These are phyloP conservation scores for Stenodema calcarata DNA, from an alignment of 2,888 invertebrate species.

Conservation along the genomic window DNA sequence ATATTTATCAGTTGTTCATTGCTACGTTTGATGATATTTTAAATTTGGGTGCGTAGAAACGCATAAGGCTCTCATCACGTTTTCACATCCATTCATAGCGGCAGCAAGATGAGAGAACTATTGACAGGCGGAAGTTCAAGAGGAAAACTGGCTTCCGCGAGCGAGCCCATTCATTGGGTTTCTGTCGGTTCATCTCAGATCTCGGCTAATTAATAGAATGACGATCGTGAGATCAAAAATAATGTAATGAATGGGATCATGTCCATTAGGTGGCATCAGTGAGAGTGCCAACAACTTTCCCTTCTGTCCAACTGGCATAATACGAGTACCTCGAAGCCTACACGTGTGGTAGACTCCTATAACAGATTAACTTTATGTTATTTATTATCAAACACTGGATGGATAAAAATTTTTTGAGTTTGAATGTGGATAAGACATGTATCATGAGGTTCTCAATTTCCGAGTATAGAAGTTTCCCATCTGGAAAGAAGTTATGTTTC, in stretches of 20 bases:
- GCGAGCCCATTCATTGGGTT: background rate
- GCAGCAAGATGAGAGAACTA: background rate
- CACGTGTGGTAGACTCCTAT: too few relatives aligned
- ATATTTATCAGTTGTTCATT: too few relatives aligned
- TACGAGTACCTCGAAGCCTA: background rate
- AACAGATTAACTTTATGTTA: too few relatives aligned
- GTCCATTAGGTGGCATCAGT: background rate
- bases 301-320: background rate
- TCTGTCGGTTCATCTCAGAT: background rate
- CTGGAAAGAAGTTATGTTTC: too few relatives aligned
- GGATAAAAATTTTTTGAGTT: too few relatives aligned
- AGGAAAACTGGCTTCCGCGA: background rate
- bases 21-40: too few relatives aligned
- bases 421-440: too few relatives aligned
- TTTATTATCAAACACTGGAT: too few relatives aligned
- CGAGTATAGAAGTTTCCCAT: too few relatives aligned
- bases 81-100: background rate
- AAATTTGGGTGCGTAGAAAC: too few relatives aligned
- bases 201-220: background rate
- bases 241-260: background rate
- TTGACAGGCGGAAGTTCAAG: background rate
- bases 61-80: background rate
- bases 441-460: too few relatives aligned
- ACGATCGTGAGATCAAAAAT: slow-evolving; percentile 4
- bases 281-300: background rate